Evolutionary conservation across 2,113 vertebrate genomes (phyloP).

Genomic region (Donacobius atricapilla): DNA sequence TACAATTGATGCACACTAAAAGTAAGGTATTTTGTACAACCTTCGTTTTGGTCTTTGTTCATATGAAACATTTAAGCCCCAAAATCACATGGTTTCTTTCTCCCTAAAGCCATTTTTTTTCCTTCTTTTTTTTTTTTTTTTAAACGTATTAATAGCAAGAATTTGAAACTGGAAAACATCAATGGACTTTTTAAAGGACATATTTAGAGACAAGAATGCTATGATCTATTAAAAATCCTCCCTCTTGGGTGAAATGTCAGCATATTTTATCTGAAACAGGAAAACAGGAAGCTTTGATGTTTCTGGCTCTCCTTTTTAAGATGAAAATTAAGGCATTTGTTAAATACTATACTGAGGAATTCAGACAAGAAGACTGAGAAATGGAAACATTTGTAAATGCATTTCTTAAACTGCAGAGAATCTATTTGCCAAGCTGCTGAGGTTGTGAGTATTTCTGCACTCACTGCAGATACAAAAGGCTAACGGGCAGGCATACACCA

Average conservation of each 20-base stretch:
- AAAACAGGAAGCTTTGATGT: slow-evolving; percentile 46
- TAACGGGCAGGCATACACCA: neutral
- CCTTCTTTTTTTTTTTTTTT: neutral
- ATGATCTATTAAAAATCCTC: slow-evolving; percentile 13
- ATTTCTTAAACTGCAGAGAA: neutral
- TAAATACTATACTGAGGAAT: neutral
- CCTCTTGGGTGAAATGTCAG: slow-evolving; percentile 39
- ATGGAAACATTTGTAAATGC: neutral
- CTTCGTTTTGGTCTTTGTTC: neutral
- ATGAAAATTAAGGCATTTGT: slow-evolving; percentile 3
- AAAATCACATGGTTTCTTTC: neutral
- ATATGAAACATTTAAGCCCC: neutral
- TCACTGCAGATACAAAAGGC: neutral
- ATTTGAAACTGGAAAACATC: slow-evolving; percentile 27
- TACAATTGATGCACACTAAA: neutral
- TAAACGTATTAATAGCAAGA: neutral
- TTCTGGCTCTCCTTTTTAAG: neutral
- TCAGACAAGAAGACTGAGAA: neutral
- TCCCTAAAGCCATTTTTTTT: neutral
- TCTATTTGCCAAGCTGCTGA: neutral
- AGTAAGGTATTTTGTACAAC: neutral
- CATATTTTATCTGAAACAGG: slow-evolving; percentile 41
- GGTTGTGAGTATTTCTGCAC: neutral
- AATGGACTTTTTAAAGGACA: neutral
- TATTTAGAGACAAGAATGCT: slow-evolving; percentile 22